These are phyloP conservation scores for Benthosema pterotum DNA, from an alignment of 2,797 vertebrate species.

Conservation along the genomic window DNA sequence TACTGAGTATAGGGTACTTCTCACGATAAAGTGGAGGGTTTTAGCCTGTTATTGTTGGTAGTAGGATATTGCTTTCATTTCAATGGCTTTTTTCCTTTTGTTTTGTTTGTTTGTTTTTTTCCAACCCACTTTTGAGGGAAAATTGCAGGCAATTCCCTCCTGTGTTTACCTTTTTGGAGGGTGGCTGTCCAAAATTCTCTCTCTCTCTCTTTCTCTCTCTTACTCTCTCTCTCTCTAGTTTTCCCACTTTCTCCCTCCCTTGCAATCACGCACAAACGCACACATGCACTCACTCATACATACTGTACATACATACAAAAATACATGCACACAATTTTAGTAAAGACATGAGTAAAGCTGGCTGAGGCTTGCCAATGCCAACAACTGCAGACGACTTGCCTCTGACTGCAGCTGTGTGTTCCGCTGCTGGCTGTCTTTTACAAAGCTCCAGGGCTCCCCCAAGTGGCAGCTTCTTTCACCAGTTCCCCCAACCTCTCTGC, in stretches of 20 bases:
- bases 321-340: not conserved
- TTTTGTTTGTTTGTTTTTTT: no score
- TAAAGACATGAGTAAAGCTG: constrained; percentile 68
- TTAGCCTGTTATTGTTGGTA: no score
- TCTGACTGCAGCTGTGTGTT: constrained; percentile 4
- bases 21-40: no score
- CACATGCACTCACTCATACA: not conserved
- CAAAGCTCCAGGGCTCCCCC: constrained; percentile 84
- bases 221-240: not conserved
- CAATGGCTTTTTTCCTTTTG: no score
- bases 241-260: not conserved
- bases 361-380: constrained; percentile 58
- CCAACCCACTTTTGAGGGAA: no score
- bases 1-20: no score
- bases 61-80: no score
- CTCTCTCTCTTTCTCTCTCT: not conserved
- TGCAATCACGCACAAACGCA: not conserved
- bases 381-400: constrained; percentile 52
- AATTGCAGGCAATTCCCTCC: no score
- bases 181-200: not conserved
- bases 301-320: not conserved
- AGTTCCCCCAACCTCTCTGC: no score
- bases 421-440: constrained; percentile 14
- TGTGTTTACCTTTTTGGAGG: no score
- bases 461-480: constrained; percentile 68